Evolutionary conservation across 2,888 invertebrate species (phyloP).

Genomic region (Chymomyza fuscimana): DNA sequence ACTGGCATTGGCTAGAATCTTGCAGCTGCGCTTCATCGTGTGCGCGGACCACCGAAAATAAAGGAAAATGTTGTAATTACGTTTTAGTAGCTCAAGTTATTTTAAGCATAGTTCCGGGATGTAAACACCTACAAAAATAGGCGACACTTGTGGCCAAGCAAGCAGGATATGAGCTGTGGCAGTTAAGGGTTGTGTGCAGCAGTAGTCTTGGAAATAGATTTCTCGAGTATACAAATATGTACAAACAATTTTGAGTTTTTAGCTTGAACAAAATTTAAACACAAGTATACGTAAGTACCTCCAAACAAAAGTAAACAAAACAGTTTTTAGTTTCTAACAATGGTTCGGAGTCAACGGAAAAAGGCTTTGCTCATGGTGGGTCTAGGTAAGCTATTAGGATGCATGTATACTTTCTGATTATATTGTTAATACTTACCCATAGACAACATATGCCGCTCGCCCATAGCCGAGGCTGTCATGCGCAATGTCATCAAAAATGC

Average conservation of each 20-base stretch:
- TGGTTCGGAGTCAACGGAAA: constrained; percentile 24
- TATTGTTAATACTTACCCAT: constrained; percentile 3
- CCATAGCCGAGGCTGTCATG: constrained; percentile 96
- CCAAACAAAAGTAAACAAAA: too few relatives aligned
- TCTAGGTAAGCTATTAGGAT: constrained; percentile 51
- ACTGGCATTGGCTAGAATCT: background rate
- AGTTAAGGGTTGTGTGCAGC: background rate
- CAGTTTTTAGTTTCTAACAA: background rate
- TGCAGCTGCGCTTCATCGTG: background rate
- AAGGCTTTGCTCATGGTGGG: constrained; percentile 68
- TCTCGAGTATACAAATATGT: background rate
- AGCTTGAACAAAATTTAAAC: constrained; percentile 1
- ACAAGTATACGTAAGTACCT: background rate
- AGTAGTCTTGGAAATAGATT: background rate
- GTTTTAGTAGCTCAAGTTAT: constrained; percentile 44
- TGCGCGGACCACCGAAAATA: constrained; percentile 16
- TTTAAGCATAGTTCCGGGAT: constrained; percentile 10
- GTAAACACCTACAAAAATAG: constrained; percentile 14
- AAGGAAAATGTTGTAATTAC: constrained; percentile 49
- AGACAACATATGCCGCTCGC: constrained; percentile 97
- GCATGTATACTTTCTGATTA: too few relatives aligned
- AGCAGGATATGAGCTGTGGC: background rate
- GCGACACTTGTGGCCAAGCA: constrained; percentile 15
- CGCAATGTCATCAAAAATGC: constrained; percentile 85
- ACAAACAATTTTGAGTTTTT: background rate